A percentile compares a stretch with the other conserved stretches of the same genome.
Conservation (phyloP, 2,113 vertebrate genomes). For the Microtus montanus region DNA sequence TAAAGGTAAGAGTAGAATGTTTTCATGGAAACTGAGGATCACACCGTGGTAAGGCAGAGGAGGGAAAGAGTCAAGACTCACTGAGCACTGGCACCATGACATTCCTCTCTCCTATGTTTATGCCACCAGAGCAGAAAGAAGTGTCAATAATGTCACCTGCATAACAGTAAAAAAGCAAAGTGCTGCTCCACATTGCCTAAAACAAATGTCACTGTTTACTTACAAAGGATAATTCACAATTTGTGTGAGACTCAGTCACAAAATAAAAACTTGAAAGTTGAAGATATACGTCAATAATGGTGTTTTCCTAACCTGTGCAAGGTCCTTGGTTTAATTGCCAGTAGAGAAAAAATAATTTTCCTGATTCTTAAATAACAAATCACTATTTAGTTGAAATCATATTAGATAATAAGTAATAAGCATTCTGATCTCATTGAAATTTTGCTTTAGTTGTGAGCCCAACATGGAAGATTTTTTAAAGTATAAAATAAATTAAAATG, state of each 20-base stretch:
- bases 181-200: background rate
- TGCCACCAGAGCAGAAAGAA: background rate
- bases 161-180: background rate
- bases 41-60: background rate
- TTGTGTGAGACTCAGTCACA: background rate
- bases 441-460: background rate
- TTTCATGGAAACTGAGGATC: background rate
- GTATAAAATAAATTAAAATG: too few relatives aligned
- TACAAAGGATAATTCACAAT: background rate
- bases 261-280: background rate
- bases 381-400: background rate
- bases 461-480: too few relatives aligned
- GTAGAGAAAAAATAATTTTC: background rate
- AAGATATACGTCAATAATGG: background rate
- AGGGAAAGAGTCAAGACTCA: background rate
- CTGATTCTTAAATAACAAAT: background rate
- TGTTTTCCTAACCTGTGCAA: background rate
- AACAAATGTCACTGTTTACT: background rate
- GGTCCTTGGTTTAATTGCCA: background rate
- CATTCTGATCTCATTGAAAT: background rate
- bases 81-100: background rate
- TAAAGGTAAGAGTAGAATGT: conserved; percentile 47
- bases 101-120: too few relatives aligned
- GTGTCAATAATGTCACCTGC: too few relatives aligned
- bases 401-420: background rate